Conservation (phyloP, 2,888 invertebrate genomes). For the Drymonia ruficornis region DNA sequence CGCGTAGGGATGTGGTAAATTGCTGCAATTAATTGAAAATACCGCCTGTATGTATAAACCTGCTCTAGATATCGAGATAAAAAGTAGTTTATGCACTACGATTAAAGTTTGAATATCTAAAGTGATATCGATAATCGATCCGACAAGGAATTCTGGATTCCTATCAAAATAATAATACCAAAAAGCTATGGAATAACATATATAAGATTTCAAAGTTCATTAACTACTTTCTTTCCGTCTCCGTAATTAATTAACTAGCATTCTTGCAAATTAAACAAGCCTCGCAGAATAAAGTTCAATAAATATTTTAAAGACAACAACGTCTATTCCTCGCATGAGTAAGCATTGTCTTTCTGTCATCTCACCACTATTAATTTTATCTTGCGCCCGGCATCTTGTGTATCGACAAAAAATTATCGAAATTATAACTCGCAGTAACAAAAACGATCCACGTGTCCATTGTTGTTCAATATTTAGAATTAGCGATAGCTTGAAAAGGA, state of each 20-base stretch:
- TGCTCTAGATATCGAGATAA: slow-evolving; percentile 1
- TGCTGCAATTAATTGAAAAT: slow-evolving; percentile 19
- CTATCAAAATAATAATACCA: neutral
- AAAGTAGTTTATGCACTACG: neutral
- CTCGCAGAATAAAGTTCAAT: neutral
- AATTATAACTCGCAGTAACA: slow-evolving; percentile 21
- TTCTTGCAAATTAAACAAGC: neutral
- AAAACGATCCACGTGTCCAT: slow-evolving; percentile 30
- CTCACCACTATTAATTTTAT: slow-evolving; percentile 42
- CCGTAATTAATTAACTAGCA: neutral
- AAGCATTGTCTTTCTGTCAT: slow-evolving; percentile 25
- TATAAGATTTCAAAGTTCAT: neutral
- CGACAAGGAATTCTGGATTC: neutral
- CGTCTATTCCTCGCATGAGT: slow-evolving; percentile 7
- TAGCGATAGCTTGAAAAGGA: slow-evolving; percentile 5
- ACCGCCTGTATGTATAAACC: neutral
- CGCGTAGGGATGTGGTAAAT: slow-evolving; percentile 13
- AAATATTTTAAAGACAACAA: neutral
- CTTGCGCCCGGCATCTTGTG: slow-evolving; percentile 25
- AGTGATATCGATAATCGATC: neutral
- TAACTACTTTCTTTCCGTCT: neutral
- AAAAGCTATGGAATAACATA: neutral
- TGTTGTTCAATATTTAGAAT: slow-evolving; percentile 23
- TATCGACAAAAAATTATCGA: slow-evolving; percentile 29
- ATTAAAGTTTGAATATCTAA: neutral